Percentiles rank a stretch among this genome's conserved stretches.
Evolutionary conservation across 2,797 vertebrate species (phyloP).

Genomic region (Thaleichthys pacificus): DNA sequence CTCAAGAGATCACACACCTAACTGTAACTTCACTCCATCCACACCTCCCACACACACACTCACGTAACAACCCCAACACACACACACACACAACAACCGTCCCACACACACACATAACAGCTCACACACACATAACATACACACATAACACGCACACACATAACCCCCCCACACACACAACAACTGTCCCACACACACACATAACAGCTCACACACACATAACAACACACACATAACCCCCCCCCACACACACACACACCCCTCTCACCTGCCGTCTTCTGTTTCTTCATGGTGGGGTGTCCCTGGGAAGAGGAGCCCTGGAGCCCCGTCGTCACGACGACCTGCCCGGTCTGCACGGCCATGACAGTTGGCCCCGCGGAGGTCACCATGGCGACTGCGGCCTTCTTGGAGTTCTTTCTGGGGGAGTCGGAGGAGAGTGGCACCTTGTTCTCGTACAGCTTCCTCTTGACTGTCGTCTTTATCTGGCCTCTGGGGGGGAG

Average conservation of each 20-base stretch:
- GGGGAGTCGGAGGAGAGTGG: conserved; percentile 73
- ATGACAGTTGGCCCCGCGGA: conserved; percentile 53
- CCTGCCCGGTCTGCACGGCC: conserved; percentile 60
- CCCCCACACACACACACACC: background rate
- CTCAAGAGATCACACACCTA: too few relatives aligned
- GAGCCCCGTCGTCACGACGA: conserved; percentile 47
- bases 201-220: too few relatives aligned
- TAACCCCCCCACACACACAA: too few relatives aligned
- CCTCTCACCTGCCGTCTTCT: conserved; percentile 79
- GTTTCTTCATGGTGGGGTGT: conserved; percentile 77
- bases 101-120: background rate
- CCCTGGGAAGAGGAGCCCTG: conserved; percentile 46
- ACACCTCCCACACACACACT: too few relatives aligned
- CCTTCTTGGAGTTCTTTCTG: conserved; percentile 80
- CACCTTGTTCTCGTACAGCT: conserved; percentile 79
- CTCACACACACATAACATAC: too few relatives aligned
- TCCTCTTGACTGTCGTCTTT: conserved; percentile 83
- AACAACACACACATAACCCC: too few relatives aligned
- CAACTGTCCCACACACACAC: background rate
- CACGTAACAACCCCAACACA: too few relatives aligned
- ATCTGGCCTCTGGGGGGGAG: conserved; percentile 72
- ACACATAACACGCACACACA: too few relatives aligned
- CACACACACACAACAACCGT: too few relatives aligned
- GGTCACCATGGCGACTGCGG: conserved; percentile 49
- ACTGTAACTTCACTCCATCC: too few relatives aligned